A percentile compares a stretch with the other conserved stretches of the same genome.
phyloP scores from a whole-genome alignment of 2,113 vertebrate genomes.

The human region DNA sequence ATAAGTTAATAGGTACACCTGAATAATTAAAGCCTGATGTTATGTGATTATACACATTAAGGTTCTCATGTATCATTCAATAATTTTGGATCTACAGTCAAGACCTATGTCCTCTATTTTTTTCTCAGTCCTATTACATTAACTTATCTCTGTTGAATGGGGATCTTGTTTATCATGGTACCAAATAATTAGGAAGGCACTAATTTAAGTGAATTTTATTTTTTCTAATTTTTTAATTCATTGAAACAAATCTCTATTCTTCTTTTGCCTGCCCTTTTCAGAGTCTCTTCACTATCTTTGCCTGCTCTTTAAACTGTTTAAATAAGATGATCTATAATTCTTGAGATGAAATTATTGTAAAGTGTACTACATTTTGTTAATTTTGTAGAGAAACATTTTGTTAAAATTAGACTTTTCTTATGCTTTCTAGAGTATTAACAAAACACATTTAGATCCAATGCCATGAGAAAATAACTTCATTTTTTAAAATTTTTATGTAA shows the following conservation, averaged over 20 bases:
- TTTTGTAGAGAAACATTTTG: background rate
- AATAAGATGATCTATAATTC: background rate
- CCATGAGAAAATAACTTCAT: background rate
- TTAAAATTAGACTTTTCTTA: background rate
- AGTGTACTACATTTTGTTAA: background rate
- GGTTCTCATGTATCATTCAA: background rate
- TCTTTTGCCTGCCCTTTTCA: background rate
- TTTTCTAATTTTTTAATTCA: background rate
- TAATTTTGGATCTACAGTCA: background rate
- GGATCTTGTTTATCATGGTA: background rate
- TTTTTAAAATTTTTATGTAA: background rate
- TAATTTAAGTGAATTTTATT: background rate
- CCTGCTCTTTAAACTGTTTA: background rate
- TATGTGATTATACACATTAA: background rate
- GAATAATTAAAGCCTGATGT: background rate
- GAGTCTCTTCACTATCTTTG: background rate
- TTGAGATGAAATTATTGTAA: background rate
- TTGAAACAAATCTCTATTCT: background rate
- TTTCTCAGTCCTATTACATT: background rate
- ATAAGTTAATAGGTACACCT: background rate
- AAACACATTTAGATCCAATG: background rate
- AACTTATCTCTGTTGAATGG: background rate
- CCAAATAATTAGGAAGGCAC: background rate
- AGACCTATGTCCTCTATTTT: background rate
- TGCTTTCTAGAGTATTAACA: background rate